Evolutionary conservation across 2,113 vertebrate species (phyloP), one percentile per base, ranked within the genome.

Genomic region (Pachycephala philippinensis): DNA sequence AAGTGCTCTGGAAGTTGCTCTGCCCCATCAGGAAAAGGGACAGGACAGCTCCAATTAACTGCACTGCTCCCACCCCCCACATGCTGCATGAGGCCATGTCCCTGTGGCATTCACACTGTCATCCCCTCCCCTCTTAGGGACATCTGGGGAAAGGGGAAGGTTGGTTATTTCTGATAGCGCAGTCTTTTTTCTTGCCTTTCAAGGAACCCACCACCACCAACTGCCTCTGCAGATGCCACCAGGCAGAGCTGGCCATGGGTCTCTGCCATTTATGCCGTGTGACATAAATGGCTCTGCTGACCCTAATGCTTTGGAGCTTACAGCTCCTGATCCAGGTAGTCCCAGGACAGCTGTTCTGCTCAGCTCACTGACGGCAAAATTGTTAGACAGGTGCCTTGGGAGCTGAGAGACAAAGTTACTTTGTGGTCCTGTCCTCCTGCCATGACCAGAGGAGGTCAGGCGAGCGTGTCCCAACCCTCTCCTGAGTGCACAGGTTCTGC

Each of bases 281-380:
- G 83, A 66, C 72, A 90, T 74, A 89, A 95, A 88, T 66, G 89
- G 47, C 79, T 90, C 70, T 92, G 76, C 54, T 77, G 89, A 63
- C 52, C 35, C 40, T 74, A 68, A 54, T 77, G 77, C 80, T 74
- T 15, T 15, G 13, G 45, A 88, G 53, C 72, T 94, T 80, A 88
- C 1, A 7, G 61, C 28, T 79, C 53, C 78, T 91, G 57, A 94
- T 72, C 61, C 61, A 28, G 16, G 59, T 16, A 40, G 45, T 20
- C 24, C 78, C 64, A 74, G 68, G 66, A 7, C 60, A 93, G 30
- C 13, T 2, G 0, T 44, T 59, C 63, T 49, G 39, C 61, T 33
- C 3, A 1, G 57, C 47, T 59, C 59, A 27, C 30, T 40, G 31
- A 1, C 3, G 3, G 50, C 27, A 65, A 56, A 85, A 39, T 2